Conservation (phyloP, 1,140 invertebrate genomes). For the Nebria ingens region DNA sequence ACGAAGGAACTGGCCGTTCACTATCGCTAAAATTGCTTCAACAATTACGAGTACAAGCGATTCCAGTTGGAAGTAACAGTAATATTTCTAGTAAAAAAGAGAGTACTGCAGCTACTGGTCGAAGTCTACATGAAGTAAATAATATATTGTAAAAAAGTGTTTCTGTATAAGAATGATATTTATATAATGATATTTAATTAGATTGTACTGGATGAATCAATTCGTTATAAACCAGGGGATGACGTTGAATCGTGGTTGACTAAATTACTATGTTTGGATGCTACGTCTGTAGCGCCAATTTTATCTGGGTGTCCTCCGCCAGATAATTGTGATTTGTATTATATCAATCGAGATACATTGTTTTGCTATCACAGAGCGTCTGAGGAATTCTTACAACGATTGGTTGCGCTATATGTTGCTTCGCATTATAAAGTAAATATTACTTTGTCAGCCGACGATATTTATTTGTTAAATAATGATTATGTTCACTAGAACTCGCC, state of each 20-base stretch:
- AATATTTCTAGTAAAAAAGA: slow-evolving; percentile 35
- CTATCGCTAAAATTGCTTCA: slow-evolving; percentile 91
- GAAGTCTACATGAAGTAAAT: slow-evolving; percentile 42
- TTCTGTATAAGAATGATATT: slow-evolving; percentile 2
- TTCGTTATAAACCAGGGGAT: slow-evolving; percentile 86
- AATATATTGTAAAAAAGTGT: slow-evolving; percentile 17
- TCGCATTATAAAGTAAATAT: slow-evolving; percentile 87
- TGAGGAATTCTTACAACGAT: slow-evolving; percentile 83
- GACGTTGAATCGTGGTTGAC: slow-evolving; percentile 87
- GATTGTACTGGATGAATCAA: slow-evolving; percentile 85
- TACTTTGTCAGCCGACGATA: slow-evolving; percentile 14
- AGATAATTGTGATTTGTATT: slow-evolving; percentile 80
- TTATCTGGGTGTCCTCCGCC: slow-evolving; percentile 77
- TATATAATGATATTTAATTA: slow-evolving; percentile 19
- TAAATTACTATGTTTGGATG: slow-evolving; percentile 84
- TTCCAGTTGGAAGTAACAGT: slow-evolving; percentile 35
- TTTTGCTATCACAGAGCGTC: slow-evolving; percentile 97
- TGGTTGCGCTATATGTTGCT: slow-evolving; percentile 90
- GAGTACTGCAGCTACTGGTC: slow-evolving; percentile 35
- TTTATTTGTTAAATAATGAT: slow-evolving; percentile 8
- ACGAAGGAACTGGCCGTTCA: slow-evolving; percentile 96
- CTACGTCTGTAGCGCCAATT: slow-evolving; percentile 50
- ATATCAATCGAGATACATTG: slow-evolving; percentile 86
- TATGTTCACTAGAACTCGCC: slow-evolving; percentile 78
- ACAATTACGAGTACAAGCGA: slow-evolving; percentile 62